Base-by-base conservation (phyloP, 2,888 invertebrate genomes). In the Andricus curvator region DNA sequence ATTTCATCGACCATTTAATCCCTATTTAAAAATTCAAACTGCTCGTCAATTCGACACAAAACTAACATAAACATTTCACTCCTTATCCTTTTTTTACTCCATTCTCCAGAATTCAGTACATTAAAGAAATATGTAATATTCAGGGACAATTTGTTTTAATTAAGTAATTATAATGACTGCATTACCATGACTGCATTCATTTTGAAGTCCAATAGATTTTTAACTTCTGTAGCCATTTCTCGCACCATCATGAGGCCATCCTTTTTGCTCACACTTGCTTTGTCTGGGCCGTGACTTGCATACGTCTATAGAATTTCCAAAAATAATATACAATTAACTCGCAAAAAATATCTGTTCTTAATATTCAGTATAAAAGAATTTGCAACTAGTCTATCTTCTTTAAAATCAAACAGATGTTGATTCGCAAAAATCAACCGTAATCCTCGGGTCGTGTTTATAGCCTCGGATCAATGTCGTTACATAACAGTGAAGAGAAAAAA, bases 151-250 rank as follows among this genome's bases (percentile, higher is more conserved):
- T 62, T 62, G 13, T 4, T 62, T 62, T 22, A 13, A 13, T 62
- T 44, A 56, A 37, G 44, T 51, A 29, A 56, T 11, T 74, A 11
- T 44, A 17, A 51, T 37, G 37, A 9, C 37, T 37, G 37, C 8
- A 37, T 96, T 93, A 98, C 98, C 97, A 97, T 96, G 79, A 98
- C 97, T 48, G 98, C 97, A 92, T 97, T 97, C 93, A 96, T 97
- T 93, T 98, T 97, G 93, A 97, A 97, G 92, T 97, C 97, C 96
- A 98, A 96, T 95, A 98, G 97, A 92, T 97, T 97, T 93, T 98
- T 97, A 79, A 98, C 97, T 93, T 98, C 98, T 0, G 95, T 95
- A 17, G 97, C 97, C 94, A 98, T 96, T 93, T 98, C 97, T 74
- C 97, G 95, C 81, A 98, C 96, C 87, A 98, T 94, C 84, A 97